Base-by-base conservation (phyloP, 2,113 vertebrate genomes). In the Salvelinus namaycush region DNA sequence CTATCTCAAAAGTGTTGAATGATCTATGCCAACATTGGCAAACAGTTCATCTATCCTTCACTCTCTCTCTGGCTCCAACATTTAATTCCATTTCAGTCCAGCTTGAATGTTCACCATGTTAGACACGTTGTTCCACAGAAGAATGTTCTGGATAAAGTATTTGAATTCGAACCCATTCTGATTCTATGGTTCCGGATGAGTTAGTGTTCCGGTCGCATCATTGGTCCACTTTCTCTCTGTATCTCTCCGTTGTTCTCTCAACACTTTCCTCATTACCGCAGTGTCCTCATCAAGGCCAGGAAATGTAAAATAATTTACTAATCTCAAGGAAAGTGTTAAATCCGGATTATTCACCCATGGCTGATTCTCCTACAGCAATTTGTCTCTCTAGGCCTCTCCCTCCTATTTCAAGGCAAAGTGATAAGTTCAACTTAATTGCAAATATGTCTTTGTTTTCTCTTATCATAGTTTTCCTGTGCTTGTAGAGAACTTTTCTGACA, bases 281-380 rank as follows among this genome's bases (percentile, higher is more conserved):
- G n/a, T 22, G 18, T 22, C 6, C 8, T n/a, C 16, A 60, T 22
- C 76, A 79, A 77, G 77, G 80, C 77, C 60, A 70, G 74, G 78
- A 82, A 84, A 76, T 75, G 74, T 75, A 70, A 87, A 89, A 87
- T 83, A 88, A 89, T 87, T 86, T 22, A 83, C 80, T 79, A 49
- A 64, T 59, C 26, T 57, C 7, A 2, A 79, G 83, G 69, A 68
- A 24, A 12, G 31, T 76, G 74, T 76, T 86, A 89, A 87, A 89
- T 83, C 81, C 73, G 86, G 90, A 90, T 92, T 90, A 90, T 92
- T 71, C 68, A 83, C 62, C 62, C 84, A 1, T 76, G 86, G 81
- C 29, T 86, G 84, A 84, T 31, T 75, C 3, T 57, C 54, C 54
- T 71, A 14, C 49, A 14, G 70, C 49, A 68, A 9, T 20, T 60